phyloP scores from a whole-genome alignment of 1,140 invertebrate genomes.

The Dolichoris vasculosae region DNA sequence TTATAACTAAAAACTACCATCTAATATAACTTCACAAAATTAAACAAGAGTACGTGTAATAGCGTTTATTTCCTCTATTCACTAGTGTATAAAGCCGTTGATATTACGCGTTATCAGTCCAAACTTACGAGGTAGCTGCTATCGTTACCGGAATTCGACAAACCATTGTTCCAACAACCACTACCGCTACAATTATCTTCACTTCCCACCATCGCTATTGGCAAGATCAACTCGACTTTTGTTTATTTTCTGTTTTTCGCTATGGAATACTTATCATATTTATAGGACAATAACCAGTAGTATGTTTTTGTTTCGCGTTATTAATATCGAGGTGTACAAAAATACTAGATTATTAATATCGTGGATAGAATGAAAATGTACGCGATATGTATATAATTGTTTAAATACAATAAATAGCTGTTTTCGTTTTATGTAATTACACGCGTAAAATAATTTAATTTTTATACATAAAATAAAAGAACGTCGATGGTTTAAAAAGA shows the following conservation, averaged over 20 bases:
- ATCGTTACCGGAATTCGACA: slow-evolving; percentile 1
- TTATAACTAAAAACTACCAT: neutral
- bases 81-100: slow-evolving; percentile 7
- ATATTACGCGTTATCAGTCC: slow-evolving; percentile 16
- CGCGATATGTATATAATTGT: no score
- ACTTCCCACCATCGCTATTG: neutral
- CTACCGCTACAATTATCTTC: neutral
- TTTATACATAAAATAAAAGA: no score
- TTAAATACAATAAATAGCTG: no score
- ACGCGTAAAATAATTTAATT: no score
- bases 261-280: neutral
- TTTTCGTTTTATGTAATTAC: no score
- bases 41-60: neutral
- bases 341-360: no score
- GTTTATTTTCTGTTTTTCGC: neutral
- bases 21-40: neutral
- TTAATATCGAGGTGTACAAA: no score
- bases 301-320: no score
- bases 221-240: neutral
- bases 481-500: no score
- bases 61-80: slow-evolving; percentile 13
- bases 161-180: slow-evolving; percentile 33
- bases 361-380: no score
- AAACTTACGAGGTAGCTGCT: slow-evolving; percentile 32
- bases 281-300: no score